Evolutionary conservation across 2,888 invertebrate genomes (phyloP).

Genomic region (Syrista parreyssii): DNA sequence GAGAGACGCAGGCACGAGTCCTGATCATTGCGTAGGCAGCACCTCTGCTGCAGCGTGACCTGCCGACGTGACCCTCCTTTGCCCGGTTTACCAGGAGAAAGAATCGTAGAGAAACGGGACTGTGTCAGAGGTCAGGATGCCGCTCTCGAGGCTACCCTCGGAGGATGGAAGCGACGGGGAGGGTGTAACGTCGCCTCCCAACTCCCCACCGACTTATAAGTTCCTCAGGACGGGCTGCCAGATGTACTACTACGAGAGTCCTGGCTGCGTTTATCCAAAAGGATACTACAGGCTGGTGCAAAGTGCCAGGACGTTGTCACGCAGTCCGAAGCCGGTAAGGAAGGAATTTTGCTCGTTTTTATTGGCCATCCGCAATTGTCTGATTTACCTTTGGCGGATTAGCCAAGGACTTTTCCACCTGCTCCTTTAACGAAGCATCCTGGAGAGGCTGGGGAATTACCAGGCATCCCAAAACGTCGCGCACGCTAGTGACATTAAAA

Average conservation of each 20-base stretch:
- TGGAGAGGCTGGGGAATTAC: not conserved
- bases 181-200: not conserved
- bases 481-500: not conserved
- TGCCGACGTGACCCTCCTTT: not conserved
- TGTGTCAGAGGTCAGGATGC: not conserved
- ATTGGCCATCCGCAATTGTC: no score
- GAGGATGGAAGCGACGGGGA: conserved; percentile 8
- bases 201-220: not conserved
- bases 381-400: not conserved
- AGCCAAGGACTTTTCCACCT: not conserved
- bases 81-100: not conserved
- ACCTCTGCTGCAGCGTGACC: no score
- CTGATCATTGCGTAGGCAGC: no score
- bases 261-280: not conserved
- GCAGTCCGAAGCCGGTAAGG: conserved; percentile 13
- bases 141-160: not conserved
- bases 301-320: not conserved
- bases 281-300: not conserved
- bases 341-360: not conserved
- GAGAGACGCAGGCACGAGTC: not conserved
- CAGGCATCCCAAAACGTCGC: not conserved
- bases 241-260: conserved; percentile 5
- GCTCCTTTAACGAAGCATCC: not conserved
- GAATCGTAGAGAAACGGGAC: not conserved
- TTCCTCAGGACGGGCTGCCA: conserved; percentile 3